Evolutionary conservation across 2,113 vertebrate species (phyloP).

Genomic region (Notothenia coriiceps): DNA sequence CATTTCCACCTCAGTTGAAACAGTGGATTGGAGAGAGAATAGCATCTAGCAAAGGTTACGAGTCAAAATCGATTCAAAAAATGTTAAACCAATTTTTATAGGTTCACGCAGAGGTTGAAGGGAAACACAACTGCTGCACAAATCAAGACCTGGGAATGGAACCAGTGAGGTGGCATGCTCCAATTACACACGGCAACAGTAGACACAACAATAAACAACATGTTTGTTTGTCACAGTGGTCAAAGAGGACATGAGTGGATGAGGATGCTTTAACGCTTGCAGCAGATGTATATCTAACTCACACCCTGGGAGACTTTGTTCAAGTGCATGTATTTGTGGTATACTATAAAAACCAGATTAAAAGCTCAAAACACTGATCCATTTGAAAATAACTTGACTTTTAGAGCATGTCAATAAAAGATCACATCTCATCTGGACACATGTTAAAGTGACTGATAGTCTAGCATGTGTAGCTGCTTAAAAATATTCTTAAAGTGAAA

Average conservation of each 20-base stretch:
- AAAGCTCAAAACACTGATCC: not conserved
- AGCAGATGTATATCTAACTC: not conserved
- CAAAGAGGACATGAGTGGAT: not conserved
- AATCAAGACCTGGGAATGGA: not conserved
- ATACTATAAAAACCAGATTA: not conserved
- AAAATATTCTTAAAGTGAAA: not conserved
- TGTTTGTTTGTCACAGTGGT: not conserved
- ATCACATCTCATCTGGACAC: not conserved
- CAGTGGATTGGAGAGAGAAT: not conserved
- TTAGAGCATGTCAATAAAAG: not conserved
- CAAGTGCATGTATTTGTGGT: not conserved
- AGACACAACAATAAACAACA: conserved; percentile 20
- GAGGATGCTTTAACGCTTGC: not conserved
- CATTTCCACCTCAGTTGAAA: conserved; percentile 31
- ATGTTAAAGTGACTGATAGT: not conserved
- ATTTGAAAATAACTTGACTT: not conserved
- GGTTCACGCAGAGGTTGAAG: conserved; percentile 7
- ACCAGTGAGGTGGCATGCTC: not conserved
- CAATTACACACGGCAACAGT: not conserved
- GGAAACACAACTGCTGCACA: not conserved
- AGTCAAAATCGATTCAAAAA: conserved; percentile 22
- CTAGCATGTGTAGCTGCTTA: not conserved
- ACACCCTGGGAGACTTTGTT: not conserved
- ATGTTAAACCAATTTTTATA: conserved; percentile 14
- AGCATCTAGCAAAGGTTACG: conserved; percentile 8